These are phyloP conservation scores for Mactra quadrangularis DNA, from an alignment of 1,140 invertebrate genomes.

Conservation along the genomic window DNA sequence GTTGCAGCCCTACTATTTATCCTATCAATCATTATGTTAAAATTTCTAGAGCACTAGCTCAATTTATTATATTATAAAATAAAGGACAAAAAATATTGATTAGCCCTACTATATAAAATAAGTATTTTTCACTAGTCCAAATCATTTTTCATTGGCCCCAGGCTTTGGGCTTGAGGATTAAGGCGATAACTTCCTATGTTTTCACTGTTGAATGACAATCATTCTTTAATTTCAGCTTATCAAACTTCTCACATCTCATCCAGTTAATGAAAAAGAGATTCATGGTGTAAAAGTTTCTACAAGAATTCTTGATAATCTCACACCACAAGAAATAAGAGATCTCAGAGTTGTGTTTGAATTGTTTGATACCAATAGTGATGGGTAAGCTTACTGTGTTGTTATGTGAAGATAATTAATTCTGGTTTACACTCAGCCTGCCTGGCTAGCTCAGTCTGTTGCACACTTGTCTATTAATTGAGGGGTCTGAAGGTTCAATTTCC, in stretches of 20 bases:
- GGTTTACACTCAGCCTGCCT: not conserved
- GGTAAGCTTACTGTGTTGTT: conserved; percentile 67
- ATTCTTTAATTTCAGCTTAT: conserved; percentile 80
- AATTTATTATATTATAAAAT: no score
- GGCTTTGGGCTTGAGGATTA: no score
- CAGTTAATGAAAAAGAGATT: conserved; percentile 79
- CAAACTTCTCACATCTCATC: conserved; percentile 76
- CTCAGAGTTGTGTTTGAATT: conserved; percentile 80
- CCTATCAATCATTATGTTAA: no score
- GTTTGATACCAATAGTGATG: conserved; percentile 80
- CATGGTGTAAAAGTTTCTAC: conserved; percentile 80
- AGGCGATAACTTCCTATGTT: no score
- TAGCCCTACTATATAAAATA: no score
- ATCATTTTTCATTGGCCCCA: no score
- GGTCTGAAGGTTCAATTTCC: not conserved
- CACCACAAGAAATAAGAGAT: conserved; percentile 81
- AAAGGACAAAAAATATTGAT: no score
- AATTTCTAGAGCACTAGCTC: no score
- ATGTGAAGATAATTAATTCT: not conserved
- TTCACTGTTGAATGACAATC: no score
- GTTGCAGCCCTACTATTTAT: no score
- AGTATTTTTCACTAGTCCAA: no score
- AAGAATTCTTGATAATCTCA: conserved; percentile 77
- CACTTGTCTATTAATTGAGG: not conserved
- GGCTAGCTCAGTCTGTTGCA: no score